Evolutionary conservation across 2,797 vertebrate species (phyloP).

Genomic region (Poliocrania exsul): DNA sequence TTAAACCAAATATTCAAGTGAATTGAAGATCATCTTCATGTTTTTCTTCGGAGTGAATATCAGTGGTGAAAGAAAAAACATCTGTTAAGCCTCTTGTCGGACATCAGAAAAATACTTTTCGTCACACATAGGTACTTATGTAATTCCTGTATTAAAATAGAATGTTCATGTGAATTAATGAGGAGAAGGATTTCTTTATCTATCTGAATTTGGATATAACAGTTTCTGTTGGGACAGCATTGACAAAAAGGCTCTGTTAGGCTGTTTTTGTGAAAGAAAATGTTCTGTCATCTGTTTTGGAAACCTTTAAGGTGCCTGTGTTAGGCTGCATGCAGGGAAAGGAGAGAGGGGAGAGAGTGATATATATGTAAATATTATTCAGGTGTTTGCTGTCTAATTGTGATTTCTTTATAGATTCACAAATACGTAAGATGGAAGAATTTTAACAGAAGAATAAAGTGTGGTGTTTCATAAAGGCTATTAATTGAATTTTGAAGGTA

Average conservation of each 20-base stretch:
- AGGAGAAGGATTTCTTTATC: neutral
- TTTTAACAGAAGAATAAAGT: conserved; percentile 20
- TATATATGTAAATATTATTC: neutral
- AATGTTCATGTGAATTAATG: neutral
- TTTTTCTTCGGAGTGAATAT: conserved; percentile 1
- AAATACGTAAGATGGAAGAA: neutral
- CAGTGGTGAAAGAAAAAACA: neutral
- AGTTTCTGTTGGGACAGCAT: neutral
- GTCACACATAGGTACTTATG: conserved; percentile 39
- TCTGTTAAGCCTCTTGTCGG: conserved; percentile 27
- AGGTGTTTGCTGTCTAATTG: neutral
- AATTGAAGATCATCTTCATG: conserved; percentile 21
- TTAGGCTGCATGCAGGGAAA: neutral
- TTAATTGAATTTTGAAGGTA: conserved; percentile 55
- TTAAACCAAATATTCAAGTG: conserved; percentile 25
- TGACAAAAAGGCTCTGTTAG: conserved; percentile 47
- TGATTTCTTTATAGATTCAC: neutral
- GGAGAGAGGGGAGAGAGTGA: too few species aligned
- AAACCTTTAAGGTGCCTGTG: neutral
- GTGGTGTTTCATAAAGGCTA: conserved; percentile 33
- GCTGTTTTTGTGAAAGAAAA: conserved; percentile 46
- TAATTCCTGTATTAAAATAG: conserved; percentile 44
- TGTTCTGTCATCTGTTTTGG: neutral
- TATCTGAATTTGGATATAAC: neutral
- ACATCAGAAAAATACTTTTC: conserved; percentile 44